Base-by-base conservation (phyloP, 2,888 invertebrate genomes). In the Aspidiotus rigidus region DNA sequence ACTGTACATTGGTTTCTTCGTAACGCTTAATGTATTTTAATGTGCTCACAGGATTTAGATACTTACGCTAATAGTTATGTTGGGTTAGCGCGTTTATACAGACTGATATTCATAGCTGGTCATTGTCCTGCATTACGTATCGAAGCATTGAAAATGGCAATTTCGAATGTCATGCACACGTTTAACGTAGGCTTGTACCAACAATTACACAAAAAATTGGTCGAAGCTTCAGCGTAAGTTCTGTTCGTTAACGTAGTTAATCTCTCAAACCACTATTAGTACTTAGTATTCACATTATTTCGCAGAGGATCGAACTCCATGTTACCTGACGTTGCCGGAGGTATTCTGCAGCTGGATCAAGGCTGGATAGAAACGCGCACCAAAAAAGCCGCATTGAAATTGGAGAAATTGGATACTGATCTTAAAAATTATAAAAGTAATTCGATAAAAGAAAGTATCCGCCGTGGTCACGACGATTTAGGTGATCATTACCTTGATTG, bases 351-450 rank as follows among this genome's bases (percentile, higher is more conserved):
- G 1, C 83, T 93, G 71, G 96, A 97, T 77, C 85, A 89, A 71
- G 83, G 85, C 76, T 98, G 97, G 97, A 89, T 96, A 72, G 98
- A 98, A 79, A 85, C 88, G 7, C 89, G 90, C 76, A 87, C 90
- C 15, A 97, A 98, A 79, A 94, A 95, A 79, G 94, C 95, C 67
- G 94, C 94, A 5, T 82, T 96, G 10, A 97, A 96, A 80, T 80
- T 97, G 76, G 97, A 97, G 77, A 97, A 97, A 79, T 82, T 96
- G 73, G 97, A 97, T 78, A 94, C 93, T 69, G 97, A 97, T 82
- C 83, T 97, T 72, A 97, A 97, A 80, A 97, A 97, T 80, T 97
- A 96, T 79, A 96, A 96, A 82, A 92, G 93, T 72, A 97, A 97
- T 82, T 96, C 96, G 49, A 97, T 97, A 74, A 97, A 97, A 77